Evolutionary conservation across 2,888 invertebrate species (phyloP).

Genomic region (Chorisops tibialis): DNA sequence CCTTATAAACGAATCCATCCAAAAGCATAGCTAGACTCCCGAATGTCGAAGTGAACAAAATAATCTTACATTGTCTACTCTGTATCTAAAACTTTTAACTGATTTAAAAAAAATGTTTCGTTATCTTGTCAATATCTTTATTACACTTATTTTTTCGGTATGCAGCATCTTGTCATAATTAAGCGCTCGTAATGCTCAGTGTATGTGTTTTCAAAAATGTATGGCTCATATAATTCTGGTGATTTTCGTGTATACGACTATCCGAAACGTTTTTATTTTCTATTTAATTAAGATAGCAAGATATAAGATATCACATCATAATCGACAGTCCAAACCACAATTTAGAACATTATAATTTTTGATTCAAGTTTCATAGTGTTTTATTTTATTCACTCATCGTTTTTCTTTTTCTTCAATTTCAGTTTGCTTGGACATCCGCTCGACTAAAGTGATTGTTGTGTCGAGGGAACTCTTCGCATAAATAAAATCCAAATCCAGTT

Average conservation of each 20-base stretch:
- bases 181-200: not conserved
- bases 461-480: too few species aligned
- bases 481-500: too few species aligned
- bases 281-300: constrained; percentile 21
- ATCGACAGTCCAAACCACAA: constrained; percentile 18
- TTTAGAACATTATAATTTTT: constrained; percentile 1
- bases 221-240: too few species aligned
- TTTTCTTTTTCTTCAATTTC: not conserved
- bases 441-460: not conserved
- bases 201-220: not conserved
- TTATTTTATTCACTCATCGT: not conserved
- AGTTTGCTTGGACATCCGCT: not conserved
- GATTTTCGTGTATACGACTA: not conserved
- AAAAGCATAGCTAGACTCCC: too few species aligned
- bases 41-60: too few species aligned
- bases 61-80: too few species aligned
- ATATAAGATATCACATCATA: constrained; percentile 10
- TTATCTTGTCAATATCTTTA: constrained; percentile 21
- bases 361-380: not conserved
- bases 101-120: too few species aligned
- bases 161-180: not conserved
- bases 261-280: constrained; percentile 8
- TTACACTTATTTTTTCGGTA: not conserved
- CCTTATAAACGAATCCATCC: too few species aligned
- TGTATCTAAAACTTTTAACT: not conserved